Evolutionary conservation across 1,140 invertebrate genomes (phyloP), one percentile per base, ranked within the genome.

Genomic region (Brachystomella parvula): DNA sequence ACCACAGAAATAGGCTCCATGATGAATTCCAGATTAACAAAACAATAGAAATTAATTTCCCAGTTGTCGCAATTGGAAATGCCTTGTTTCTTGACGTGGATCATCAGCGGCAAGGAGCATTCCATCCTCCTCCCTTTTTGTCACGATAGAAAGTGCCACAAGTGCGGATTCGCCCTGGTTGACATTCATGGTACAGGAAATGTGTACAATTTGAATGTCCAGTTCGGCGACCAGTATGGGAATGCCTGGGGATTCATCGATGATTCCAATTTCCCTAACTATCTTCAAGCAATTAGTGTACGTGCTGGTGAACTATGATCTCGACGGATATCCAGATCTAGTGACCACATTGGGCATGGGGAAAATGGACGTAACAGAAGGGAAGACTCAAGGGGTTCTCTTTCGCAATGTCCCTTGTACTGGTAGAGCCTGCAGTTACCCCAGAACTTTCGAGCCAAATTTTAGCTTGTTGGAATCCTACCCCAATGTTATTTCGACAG

Each of bases 301-400:
- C 81, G 91, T 57, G 86, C 87, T 73, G 94, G 92, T 1, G 94
- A n/a, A 98, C 78, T 94, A 90, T 71, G 94, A 97, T 76, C 87
- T 96, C 84, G 94, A 98, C 80, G 94, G 94, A 0, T 97, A 89
- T 81, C 92, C 93, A 17, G 95, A 98, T 80, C 80, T 96, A 47
- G 75, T 97, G 9, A 85, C 88, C 39, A 90, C 90, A 0, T 74
- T 96, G 0, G 26, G 2, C 1, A 71, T 26, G 69, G 75, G 39
- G 33, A 68, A 57, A 32, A 21, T 49, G 17, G 9, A 17, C 60
- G 58, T 53, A 44, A n/a, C 73, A 78, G 15, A 78, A 80, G 68
- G 80, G n/a, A n/a, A 81, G 58, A 80, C 82, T 1, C 82, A 82
- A 74, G 85, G 85, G 0, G 89, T 90, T 73, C 75, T 94, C 3